A percentile compares a stretch with the other conserved stretches of the same genome.
Evolutionary conservation across 1,140 invertebrate species (phyloP).

Genomic region (Mercenaria mercenaria): DNA sequence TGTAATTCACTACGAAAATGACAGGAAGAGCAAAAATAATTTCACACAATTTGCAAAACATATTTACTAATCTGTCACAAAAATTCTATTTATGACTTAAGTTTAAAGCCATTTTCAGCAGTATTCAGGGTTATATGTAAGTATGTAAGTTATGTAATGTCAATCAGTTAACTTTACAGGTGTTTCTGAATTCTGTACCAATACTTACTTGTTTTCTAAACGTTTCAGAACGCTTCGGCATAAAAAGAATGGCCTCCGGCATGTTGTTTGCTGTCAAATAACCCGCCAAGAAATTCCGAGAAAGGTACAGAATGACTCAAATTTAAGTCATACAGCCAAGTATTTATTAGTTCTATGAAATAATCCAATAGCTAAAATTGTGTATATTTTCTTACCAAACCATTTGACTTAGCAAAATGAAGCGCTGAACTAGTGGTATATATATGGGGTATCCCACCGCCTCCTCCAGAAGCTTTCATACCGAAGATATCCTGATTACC

Average conservation of each 20-base stretch:
- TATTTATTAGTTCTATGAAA: too few species aligned
- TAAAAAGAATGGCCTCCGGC: too few species aligned
- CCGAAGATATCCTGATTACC: constrained; percentile 47
- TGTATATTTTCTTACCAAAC: constrained; percentile 62
- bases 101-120: not conserved
- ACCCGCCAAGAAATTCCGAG: too few species aligned
- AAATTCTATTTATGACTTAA: not conserved
- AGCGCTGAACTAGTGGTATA: constrained; percentile 59
- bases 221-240: too few species aligned
- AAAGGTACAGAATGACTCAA: too few species aligned
- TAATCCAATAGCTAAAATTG: too few species aligned
- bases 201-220: too few species aligned
- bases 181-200: too few species aligned
- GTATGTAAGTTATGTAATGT: too few species aligned
- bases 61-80: not conserved
- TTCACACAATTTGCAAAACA: not conserved
- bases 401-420: constrained; percentile 66
- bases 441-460: constrained; percentile 56
- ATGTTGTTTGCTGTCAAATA: too few species aligned
- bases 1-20: not conserved
- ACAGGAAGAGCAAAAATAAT: not conserved
- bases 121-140: not conserved
- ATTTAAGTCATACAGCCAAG: too few species aligned
- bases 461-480: not conserved
- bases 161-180: too few species aligned